Percentiles rank a stretch among this genome's conserved stretches.
phyloP scores from a whole-genome alignment of 2,888 invertebrate genomes.

The Brenthis daphne region DNA sequence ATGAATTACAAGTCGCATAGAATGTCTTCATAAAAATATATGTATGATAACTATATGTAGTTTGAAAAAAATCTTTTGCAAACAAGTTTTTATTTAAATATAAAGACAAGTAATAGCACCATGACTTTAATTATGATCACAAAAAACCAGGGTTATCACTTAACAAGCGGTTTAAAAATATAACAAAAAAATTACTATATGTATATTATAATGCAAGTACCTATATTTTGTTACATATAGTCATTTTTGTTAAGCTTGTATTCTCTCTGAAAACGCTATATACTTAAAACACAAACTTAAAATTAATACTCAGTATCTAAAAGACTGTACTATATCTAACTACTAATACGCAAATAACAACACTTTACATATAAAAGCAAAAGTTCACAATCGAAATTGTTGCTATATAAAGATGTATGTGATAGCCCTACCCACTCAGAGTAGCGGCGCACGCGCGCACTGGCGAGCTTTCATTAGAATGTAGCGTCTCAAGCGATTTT shows the following conservation, averaged over 20 bases:
- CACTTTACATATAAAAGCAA: not conserved
- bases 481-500: slow-evolving; percentile 78
- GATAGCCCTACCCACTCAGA: slow-evolving; percentile 56
- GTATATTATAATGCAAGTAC: too few species aligned
- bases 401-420: not conserved
- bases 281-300: too few species aligned
- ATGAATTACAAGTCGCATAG: too few species aligned
- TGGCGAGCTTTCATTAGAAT: slow-evolving; percentile 76
- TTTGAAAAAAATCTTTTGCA: slow-evolving; percentile 15
- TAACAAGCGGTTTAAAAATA: not conserved
- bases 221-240: too few species aligned
- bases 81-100: slow-evolving; percentile 36
- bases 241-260: too few species aligned
- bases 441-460: slow-evolving; percentile 78
- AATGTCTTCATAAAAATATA: not conserved
- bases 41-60: slow-evolving; percentile 3
- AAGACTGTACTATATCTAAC: not conserved
- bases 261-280: too few species aligned
- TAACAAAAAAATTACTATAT: not conserved
- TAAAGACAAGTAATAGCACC: slow-evolving; percentile 35
- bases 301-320: too few species aligned
- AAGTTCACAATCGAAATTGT: not conserved
- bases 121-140: slow-evolving; percentile 24
- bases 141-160: slow-evolving; percentile 32
- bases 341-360: not conserved